phyloP scores from a whole-genome alignment of 2,888 invertebrate species.

The Stenodera caucasica region DNA sequence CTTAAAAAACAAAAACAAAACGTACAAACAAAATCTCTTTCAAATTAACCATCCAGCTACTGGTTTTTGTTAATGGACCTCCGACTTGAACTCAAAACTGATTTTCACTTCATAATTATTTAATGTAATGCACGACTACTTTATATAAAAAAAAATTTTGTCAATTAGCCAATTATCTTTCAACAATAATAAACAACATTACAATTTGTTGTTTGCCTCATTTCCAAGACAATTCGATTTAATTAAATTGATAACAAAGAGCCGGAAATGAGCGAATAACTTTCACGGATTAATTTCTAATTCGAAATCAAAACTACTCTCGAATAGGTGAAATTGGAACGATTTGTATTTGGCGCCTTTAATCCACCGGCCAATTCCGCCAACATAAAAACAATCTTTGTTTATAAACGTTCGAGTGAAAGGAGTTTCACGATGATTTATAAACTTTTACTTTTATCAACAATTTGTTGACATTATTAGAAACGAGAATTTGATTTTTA shows the following conservation, averaged over 20 bases:
- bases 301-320: background rate
- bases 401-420: slow-evolving; percentile 33
- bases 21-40: slow-evolving; percentile 49
- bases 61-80: slow-evolving; percentile 51
- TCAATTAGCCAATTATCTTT: slow-evolving; percentile 30
- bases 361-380: slow-evolving; percentile 8
- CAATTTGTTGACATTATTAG: background rate
- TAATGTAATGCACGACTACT: slow-evolving; percentile 34
- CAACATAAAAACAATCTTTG: slow-evolving; percentile 21
- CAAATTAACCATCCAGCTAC: slow-evolving; percentile 52
- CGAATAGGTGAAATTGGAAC: too few relatives aligned
- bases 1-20: background rate
- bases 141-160: slow-evolving; percentile 30
- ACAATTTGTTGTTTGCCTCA: slow-evolving; percentile 23
- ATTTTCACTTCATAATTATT: slow-evolving; percentile 44
- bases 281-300: background rate
- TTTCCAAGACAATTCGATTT: slow-evolving; percentile 23
- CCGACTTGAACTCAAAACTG: slow-evolving; percentile 42
- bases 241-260: slow-evolving; percentile 11
- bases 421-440: slow-evolving; percentile 16
- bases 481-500: background rate
- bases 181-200: slow-evolving; percentile 21
- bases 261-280: slow-evolving; percentile 1
- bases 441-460: slow-evolving; percentile 3
- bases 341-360: slow-evolving; percentile 17